Evolutionary conservation across 1,140 invertebrate genomes (phyloP).

Genomic region (Tetramorium alpestre): DNA sequence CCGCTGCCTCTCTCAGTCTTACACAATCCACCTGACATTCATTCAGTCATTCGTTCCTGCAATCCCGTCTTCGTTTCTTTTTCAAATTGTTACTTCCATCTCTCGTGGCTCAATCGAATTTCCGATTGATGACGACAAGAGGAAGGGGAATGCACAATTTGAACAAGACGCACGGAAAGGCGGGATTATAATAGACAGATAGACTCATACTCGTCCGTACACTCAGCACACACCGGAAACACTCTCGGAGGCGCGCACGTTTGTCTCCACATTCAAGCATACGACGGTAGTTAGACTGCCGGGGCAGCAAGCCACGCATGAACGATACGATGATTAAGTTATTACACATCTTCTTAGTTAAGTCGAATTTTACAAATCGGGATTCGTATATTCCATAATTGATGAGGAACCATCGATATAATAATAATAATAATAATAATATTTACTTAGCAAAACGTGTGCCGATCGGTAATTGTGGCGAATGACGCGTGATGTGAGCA

Average conservation of each 20-base stretch:
- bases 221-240: constrained; percentile 55
- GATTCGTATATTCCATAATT: constrained; percentile 81
- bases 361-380: constrained; percentile 82
- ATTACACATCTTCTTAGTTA: constrained; percentile 77
- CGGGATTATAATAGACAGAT: constrained; percentile 26
- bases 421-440: constrained; percentile 73
- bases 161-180: constrained; percentile 20
- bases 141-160: neutral
- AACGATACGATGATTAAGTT: constrained; percentile 74
- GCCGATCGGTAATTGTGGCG: constrained; percentile 81
- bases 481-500: constrained; percentile 80
- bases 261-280: constrained; percentile 70
- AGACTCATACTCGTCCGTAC: constrained; percentile 48
- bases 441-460: constrained; percentile 82
- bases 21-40: constrained; percentile 70
- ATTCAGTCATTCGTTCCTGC: constrained; percentile 16
- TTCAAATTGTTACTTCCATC: constrained; percentile 49
- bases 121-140: constrained; percentile 9
- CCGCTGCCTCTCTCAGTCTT: constrained; percentile 82
- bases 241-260: constrained; percentile 58
- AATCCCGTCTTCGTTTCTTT: constrained; percentile 47
- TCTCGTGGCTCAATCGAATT: neutral
- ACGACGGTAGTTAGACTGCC: constrained; percentile 79
- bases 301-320: constrained; percentile 80
- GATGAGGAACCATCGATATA: constrained; percentile 84